Evolutionary conservation across 2,888 invertebrate species (phyloP), one percentile per base, ranked within the genome.

Genomic region (Limnephilus lunatus): DNA sequence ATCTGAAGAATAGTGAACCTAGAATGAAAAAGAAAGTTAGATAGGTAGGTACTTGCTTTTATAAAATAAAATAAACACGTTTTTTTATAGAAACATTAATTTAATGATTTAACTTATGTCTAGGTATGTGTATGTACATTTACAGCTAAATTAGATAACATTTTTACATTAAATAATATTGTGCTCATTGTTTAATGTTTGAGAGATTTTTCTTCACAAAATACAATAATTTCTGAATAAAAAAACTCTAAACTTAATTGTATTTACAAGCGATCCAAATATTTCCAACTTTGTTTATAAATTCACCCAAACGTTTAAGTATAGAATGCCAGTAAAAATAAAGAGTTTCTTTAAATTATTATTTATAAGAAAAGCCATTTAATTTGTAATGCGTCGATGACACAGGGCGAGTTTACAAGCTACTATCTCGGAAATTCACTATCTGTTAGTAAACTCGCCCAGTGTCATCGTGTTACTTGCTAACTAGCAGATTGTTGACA

Each of bases 11-110:
- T 19, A 68, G 9, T 7, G 9, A 39, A 68, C 68, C 25, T 25
- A 68, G 68, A 68, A 9, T 68, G 25, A 68, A 25, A 68, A 68
- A 68, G 68, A n/a, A 9, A 68, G 53, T 19, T 25, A 9, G 68
- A 9, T 48, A 48, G 68, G 25, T 48, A 48, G 68, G 25, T 68
- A n/a, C 68, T 9, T 68, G 25, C 25, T 68, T 19, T 68, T 68
- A n/a, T 9, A 68, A 68, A 68, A 68, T 5, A n/a, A 68, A 9
- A n/a, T n/a, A n/a, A 68, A 2, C 7, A 5, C 25, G 5, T 25
- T 68, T 68, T 15, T 68, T 68, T 68, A 35, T 83, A 83, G 35
- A 83, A 83, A 83, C 83, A 83, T 83, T 83, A 83, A 35, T 83
- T 83, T 83, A 83, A 35, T 83, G 32, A 83, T 83, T 83, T 83